Evolutionary conservation across 2,797 vertebrate species (phyloP), one percentile per base, ranked within the genome.

Genomic region (Champsocephalus esox): DNA sequence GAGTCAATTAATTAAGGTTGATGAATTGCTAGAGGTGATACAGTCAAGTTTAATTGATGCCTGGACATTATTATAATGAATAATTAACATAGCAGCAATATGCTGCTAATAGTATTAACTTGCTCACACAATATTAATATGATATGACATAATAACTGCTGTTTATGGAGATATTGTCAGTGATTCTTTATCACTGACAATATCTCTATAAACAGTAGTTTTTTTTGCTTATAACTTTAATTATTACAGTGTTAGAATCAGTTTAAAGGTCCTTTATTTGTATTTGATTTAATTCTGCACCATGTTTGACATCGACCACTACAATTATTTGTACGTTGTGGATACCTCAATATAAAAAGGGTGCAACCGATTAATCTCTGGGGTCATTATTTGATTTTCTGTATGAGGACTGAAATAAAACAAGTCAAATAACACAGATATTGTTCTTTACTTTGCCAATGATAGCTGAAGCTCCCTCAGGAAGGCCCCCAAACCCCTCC

Each of bases 61-160:
- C 55, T 66, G 73, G 28, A 6, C 50, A 54, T 66, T 55, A 66
- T 59, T 34, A 43, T 41, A 17, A 81, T 79, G 56, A 57, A 72
- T 76, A 57, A 63, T 46, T 28, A 28, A 56, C 61, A 59, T 74
- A 51, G 57, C 16, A 67, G 59, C 62, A 74, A 60, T 70, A 70
- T 70, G 62, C 49, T n/a, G 49, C 8, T 79, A 32, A 69, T 59
- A 55, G 32, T 54, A 41, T 55, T 61, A 57, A 83, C 50, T 70
- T 19, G 9, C 70, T 68, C 56, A 69, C 58, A 44, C 43, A 61
- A 50, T 60, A 32, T 1, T 11, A 32, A 38, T 10, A 34, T 46
- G 52, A 38, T 10, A 34, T 46, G 52, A 70, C 69, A 62, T 21
- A 60, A 28, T 43, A 55, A 14, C 16, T 59, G 14, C 34, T 58